Evolutionary conservation across 2,113 vertebrate genomes (phyloP).

Genomic region (Tapirus terrestris): DNA sequence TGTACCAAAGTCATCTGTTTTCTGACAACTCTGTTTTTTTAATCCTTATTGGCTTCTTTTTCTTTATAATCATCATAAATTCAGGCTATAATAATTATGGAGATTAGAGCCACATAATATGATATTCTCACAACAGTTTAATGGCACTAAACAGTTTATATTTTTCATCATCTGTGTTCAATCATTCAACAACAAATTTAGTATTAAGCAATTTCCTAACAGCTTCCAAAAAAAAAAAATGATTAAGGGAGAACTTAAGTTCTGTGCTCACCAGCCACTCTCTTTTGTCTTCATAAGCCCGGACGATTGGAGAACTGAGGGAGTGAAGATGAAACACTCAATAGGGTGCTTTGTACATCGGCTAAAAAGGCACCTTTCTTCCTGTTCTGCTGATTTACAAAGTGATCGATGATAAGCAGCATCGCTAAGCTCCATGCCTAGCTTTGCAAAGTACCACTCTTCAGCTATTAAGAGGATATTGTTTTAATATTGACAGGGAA

Average conservation of each 20-base stretch:
- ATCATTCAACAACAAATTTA: neutral
- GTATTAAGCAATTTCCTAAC: neutral
- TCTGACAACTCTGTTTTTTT: neutral
- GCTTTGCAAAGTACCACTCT: conserved; percentile 40
- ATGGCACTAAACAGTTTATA: neutral
- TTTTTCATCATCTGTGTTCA: conserved; percentile 27
- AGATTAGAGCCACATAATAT: neutral
- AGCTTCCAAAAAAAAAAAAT: neutral
- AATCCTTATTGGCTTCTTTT: neutral
- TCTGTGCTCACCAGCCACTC: neutral
- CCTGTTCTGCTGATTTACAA: neutral
- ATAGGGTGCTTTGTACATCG: neutral
- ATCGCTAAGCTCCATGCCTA: neutral
- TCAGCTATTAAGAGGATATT: conserved; percentile 59
- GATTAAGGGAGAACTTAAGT: neutral
- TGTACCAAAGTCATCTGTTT: neutral
- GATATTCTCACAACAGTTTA: neutral
- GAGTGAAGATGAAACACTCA: neutral
- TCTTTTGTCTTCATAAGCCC: neutral
- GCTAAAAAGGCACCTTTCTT: neutral
- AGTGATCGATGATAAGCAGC: neutral
- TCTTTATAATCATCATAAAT: neutral
- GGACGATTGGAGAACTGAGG: neutral
- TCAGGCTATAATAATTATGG: neutral
- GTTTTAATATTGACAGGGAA: conserved; percentile 63